Evolutionary conservation across 1,140 invertebrate genomes (phyloP), one percentile per base, ranked within the genome.

Genomic region (Metopolophium dirhodum): DNA sequence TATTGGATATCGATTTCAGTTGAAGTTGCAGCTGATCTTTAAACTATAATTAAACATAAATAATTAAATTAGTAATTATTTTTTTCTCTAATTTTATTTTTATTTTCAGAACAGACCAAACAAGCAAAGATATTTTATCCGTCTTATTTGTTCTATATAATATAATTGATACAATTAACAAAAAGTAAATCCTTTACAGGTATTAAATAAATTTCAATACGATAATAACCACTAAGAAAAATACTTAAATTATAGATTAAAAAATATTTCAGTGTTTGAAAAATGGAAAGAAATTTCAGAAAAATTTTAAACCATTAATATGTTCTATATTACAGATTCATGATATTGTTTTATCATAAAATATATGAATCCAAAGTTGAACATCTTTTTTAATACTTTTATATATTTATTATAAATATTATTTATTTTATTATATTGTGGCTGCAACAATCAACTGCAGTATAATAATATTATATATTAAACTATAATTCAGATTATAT

Each of bases 21-120:
- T 86, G 68, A 85, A 83, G 26, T 23, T 30, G n/a, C 4, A 26
- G 3, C 22, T 45, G 35, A n/a, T 45, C 22, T 90, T 90, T 68
- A 90, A 61, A 68, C 89, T 90, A 35, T 47, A 90, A 90, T 68
- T 7, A 68, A 61, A 45, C 20, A 68, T 20, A 54, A 87, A 37
- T 57, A 57, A 7, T 57, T 26, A 14, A 88, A 88, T 88, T 22
- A 88, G 9, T 57, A 30, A 88, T 22, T 51, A 49, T 51, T 51
- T 49, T 47, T 30, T 47, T 30, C 45, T 49, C 6, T 9, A 88
- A 49, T 87, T 87, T 8, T 51, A 88, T 88, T 77, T 88, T n/a
- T 77, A 68, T 77, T 77, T 77, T 77, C 4, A 35, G 6, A 77
- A 77, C 18, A 77, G 14, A 18, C n/a, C 6, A 77, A 77, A 77